Percentiles rank a stretch among this genome's conserved stretches.
phyloP scores from a whole-genome alignment of 2,113 vertebrate genomes.

The Strigops habroptila region DNA sequence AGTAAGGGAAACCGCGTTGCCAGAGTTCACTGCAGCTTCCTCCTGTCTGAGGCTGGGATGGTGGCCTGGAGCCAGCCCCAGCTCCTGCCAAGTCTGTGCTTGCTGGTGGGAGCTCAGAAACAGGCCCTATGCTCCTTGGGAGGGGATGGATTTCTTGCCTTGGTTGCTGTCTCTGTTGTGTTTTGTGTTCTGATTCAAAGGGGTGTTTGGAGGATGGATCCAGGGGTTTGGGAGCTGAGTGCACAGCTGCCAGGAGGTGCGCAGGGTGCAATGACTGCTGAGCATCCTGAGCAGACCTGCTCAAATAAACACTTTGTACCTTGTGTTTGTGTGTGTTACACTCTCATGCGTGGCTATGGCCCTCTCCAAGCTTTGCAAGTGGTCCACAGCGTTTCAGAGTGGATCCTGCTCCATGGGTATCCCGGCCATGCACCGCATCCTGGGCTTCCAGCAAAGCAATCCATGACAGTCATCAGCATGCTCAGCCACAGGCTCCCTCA shows the following conservation, averaged over 20 bases:
- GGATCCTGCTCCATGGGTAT: neutral
- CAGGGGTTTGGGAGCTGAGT: neutral
- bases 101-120: neutral
- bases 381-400: accelerated
- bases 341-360: accelerated
- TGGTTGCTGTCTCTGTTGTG: neutral
- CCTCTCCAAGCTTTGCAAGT: neutral
- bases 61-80: neutral
- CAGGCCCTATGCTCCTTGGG: neutral
- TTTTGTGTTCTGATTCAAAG: neutral
- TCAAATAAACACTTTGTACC: constrained; percentile 68
- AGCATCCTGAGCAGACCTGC: neutral
- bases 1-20: neutral
- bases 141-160: neutral
- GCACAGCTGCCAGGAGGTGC: neutral
- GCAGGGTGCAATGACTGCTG: neutral
- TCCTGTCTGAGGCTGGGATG: neutral
- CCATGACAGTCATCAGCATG: accelerated
- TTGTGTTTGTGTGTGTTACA: neutral
- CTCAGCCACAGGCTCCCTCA: accelerated
- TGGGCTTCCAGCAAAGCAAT: neutral
- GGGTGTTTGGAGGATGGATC: neutral
- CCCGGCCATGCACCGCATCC: accelerated
- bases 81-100: neutral
- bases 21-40: neutral